Evolutionary conservation across 2,888 invertebrate species (phyloP).

Genomic region (Psococerastis gibbosa): DNA sequence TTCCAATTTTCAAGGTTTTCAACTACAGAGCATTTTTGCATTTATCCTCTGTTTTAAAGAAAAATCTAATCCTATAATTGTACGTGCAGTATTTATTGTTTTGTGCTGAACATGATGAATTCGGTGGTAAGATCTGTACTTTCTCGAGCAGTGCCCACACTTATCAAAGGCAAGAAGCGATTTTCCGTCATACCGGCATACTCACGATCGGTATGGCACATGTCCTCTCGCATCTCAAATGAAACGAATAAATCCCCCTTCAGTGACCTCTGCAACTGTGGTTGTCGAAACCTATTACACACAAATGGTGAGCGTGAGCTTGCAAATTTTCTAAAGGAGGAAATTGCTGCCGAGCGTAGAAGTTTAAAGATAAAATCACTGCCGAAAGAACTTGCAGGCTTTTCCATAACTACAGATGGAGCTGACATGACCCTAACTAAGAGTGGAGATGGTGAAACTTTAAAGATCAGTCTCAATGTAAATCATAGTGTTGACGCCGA

Average conservation of each 20-base stretch:
- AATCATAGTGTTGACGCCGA: slow-evolving; percentile 89
- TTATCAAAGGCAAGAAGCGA: neutral
- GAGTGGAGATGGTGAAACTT: slow-evolving; percentile 46
- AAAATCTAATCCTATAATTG: too few species aligned
- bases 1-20: too few species aligned
- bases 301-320: slow-evolving; percentile 73
- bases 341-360: slow-evolving; percentile 80
- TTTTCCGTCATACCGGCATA: neutral
- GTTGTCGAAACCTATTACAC: slow-evolving; percentile 36
- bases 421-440: slow-evolving; percentile 73
- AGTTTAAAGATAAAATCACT: slow-evolving; percentile 54
- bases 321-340: slow-evolving; percentile 79
- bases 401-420: slow-evolving; percentile 56
- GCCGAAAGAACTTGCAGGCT: slow-evolving; percentile 62
- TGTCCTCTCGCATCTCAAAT: slow-evolving; percentile 31
- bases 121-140: neutral
- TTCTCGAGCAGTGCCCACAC: neutral
- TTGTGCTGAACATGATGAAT: too few species aligned
- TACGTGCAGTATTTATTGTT: too few species aligned
- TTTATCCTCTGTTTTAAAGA: too few species aligned
- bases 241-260: slow-evolving; percentile 23
- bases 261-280: slow-evolving; percentile 45
- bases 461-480: slow-evolving; percentile 70
- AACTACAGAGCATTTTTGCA: too few species aligned
- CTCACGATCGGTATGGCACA: slow-evolving; percentile 50